A percentile compares a stretch with the other conserved stretches of the same genome.
phyloP scores from a whole-genome alignment of 2,113 vertebrate species.

The human region GRCh38 chr1:208557001-208557500 shows the following conservation, averaged over 20 bases:
- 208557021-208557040: background rate
- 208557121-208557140: background rate
- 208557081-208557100: background rate
- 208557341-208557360: background rate
- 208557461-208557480: slow-evolving; percentile 8
- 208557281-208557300: slow-evolving; percentile 62
- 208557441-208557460: background rate
- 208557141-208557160: slow-evolving; percentile 70
- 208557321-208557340: background rate
- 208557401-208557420: background rate
- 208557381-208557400: background rate
- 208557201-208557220: slow-evolving; percentile 45
- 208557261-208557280: slow-evolving; percentile 46
- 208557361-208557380: background rate
- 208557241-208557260: slow-evolving; percentile 39
- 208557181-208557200: slow-evolving; percentile 60
- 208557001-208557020: background rate
- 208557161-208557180: slow-evolving; percentile 68
- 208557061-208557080: background rate
- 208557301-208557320: slow-evolving; percentile 45
- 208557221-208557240: slow-evolving; percentile 48
- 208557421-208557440: background rate
- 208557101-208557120: background rate
- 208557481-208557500: slow-evolving; percentile 7
- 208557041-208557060: background rate